Conservation (phyloP, 2,888 invertebrate species). For the Deilephila elpenor region DNA sequence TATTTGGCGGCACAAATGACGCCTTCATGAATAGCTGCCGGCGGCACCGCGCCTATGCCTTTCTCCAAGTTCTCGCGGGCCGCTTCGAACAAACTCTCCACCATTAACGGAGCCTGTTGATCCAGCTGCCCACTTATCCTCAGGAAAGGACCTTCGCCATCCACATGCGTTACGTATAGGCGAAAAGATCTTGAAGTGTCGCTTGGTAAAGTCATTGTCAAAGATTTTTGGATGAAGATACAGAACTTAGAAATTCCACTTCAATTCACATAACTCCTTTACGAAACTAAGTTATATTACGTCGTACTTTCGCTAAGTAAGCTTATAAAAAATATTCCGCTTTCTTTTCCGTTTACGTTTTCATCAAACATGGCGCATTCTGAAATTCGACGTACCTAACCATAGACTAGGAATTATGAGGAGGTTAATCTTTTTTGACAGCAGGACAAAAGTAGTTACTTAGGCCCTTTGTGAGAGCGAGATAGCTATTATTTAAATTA, state of each 20-base stretch:
- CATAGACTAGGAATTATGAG: not conserved
- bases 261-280: conserved; percentile 63
- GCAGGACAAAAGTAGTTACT: no score
- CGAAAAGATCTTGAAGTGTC: conserved; percentile 70
- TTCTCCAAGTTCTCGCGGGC: conserved; percentile 74
- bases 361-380: conserved; percentile 69
- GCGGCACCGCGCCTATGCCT: conserved; percentile 75
- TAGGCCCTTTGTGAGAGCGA: no score
- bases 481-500: no score
- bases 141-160: conserved; percentile 87
- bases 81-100: conserved; percentile 80
- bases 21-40: conserved; percentile 80
- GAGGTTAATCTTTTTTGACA: no score
- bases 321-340: conserved; percentile 62
- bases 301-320: conserved; percentile 55
- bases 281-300: conserved; percentile 49
- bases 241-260: conserved; percentile 36
- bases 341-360: conserved; percentile 79
- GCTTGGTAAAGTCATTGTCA: conserved; percentile 66
- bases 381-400: not conserved
- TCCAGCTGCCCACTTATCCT: conserved; percentile 90
- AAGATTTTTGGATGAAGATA: conserved; percentile 10
- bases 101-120: conserved; percentile 80
- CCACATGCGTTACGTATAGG: conserved; percentile 87
- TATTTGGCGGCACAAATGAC: conserved; percentile 87